Base-by-base conservation (phyloP, 2,888 invertebrate genomes). In the Perizoma flavofasciatum region DNA sequence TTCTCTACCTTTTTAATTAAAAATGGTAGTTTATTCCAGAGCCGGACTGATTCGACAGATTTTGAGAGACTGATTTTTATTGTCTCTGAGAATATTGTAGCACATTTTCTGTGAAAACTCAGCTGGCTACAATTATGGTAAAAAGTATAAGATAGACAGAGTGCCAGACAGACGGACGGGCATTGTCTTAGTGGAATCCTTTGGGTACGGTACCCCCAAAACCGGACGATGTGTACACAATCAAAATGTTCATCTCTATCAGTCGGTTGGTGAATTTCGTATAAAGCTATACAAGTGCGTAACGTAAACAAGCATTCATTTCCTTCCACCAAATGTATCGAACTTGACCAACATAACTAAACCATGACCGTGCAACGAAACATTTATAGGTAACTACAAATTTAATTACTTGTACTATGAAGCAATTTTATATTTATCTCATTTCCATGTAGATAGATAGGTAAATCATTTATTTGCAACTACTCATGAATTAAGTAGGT, bases 261-360 rank as follows among this genome's bases (percentile, higher is more conserved):
- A 41, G n/a, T 9, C 41, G 22, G 44, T 46, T 22, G 45, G 45
- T 45, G 6, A 9, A 46, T 33, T 5, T 33, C 11, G 11, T 33
- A 5, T 33, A n/a, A 8, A 11, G 7, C 0, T 6, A 46, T 8
- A 33, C 9, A 45, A 33, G 41, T 32, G 22, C 22, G 48, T 48
- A 22, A 45, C 7, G 40, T 11, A 41, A 43, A 41, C 10, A 33
- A 46, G n/a, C 10, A 39, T 59, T 51, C 44, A 49, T 49, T 33
- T 45, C 52, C 56, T 63, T 55, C 49, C 62, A 50, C 61, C 55
- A 57, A 51, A 59, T 39, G 63, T 56, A 53, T 55, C 41, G 58
- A 64, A 66, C 64, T 67, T 67, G 67, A 63, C 60, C 66, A 61
- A 63, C 54, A 63, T 66, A 59, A 43, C 46, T 61, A 68, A 65